A percentile compares a stretch with the other conserved stretches of the same genome.
Evolutionary conservation across 2,888 invertebrate genomes (phyloP).

Genomic region (Acronicta aceris): DNA sequence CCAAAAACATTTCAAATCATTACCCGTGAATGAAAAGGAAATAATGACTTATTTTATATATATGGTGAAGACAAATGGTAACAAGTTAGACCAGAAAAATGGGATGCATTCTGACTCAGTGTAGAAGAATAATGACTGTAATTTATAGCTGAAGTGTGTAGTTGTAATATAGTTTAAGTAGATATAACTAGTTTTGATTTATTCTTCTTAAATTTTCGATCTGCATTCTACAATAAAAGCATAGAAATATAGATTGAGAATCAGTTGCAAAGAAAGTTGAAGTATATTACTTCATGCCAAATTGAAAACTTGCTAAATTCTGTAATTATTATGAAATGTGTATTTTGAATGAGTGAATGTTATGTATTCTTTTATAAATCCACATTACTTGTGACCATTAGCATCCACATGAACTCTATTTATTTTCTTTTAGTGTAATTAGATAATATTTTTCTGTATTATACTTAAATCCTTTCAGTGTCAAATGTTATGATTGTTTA

Average conservation of each 20-base stretch:
- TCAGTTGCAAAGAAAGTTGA: conserved; percentile 61
- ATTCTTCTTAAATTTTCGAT: conserved; percentile 70
- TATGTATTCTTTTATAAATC: conserved; percentile 48
- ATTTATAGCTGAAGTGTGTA: conserved; percentile 69
- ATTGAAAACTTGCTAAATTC: conserved; percentile 59
- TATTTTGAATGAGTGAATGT: conserved; percentile 48
- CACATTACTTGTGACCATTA: conserved; percentile 25
- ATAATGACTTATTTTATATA: conserved; percentile 98
- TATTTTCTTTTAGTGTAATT: conserved; percentile 54
- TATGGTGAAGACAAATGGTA: conserved; percentile 97
- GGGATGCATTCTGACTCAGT: conserved; percentile 91
- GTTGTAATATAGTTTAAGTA: conserved; percentile 66
- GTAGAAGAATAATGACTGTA: conserved; percentile 70
- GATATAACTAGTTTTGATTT: conserved; percentile 62
- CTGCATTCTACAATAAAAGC: conserved; percentile 62
- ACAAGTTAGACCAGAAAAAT: conserved; percentile 95
- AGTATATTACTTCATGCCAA: conserved; percentile 76
- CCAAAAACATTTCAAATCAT: conserved; percentile 98
- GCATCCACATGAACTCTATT: conserved; percentile 53
- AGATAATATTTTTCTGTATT: conserved; percentile 51
- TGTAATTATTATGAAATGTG: conserved; percentile 32
- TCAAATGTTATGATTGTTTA: conserved; percentile 67
- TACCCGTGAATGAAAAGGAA: conserved; percentile 98
- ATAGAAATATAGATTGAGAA: conserved; percentile 67
- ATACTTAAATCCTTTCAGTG: conserved; percentile 58